A percentile compares a stretch with the other conserved stretches of the same genome.
phyloP scores from a whole-genome alignment of 2,797 vertebrate species.

The Urosaurus nigricauda region DNA sequence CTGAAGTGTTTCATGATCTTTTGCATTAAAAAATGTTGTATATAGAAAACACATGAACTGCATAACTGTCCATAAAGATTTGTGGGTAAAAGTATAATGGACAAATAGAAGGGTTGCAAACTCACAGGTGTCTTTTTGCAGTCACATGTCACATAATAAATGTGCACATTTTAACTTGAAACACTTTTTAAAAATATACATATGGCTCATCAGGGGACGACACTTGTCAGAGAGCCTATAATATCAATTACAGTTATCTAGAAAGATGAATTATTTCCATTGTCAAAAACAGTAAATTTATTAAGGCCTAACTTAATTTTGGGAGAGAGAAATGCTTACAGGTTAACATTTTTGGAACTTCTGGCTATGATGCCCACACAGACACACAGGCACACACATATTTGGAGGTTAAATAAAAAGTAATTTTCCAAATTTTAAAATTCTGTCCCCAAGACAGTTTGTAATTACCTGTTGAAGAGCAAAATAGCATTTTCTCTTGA shows the following conservation, averaged over 20 bases:
- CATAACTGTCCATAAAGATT: constrained; percentile 57
- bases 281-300: constrained; percentile 53
- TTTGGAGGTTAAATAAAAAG: constrained; percentile 42
- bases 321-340: constrained; percentile 29
- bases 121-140: constrained; percentile 59
- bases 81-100: constrained; percentile 57
- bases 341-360: background rate
- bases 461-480: constrained; percentile 60
- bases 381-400: background rate
- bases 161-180: constrained; percentile 32
- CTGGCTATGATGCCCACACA: background rate
- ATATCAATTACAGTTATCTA: constrained; percentile 43
- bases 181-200: constrained; percentile 15
- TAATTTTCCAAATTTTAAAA: constrained; percentile 8
- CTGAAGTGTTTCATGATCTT: constrained; percentile 55
- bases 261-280: constrained; percentile 41
- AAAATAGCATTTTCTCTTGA: constrained; percentile 59
- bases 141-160: constrained; percentile 55
- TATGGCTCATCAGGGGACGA: constrained; percentile 41
- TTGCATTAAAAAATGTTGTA: constrained; percentile 27
- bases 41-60: constrained; percentile 55
- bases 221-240: constrained; percentile 48
- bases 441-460: constrained; percentile 43
- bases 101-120: constrained; percentile 51
- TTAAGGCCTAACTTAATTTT: constrained; percentile 22